phyloP scores from a whole-genome alignment of 2,797 vertebrate species.

The Oreortyx pictus region DNA sequence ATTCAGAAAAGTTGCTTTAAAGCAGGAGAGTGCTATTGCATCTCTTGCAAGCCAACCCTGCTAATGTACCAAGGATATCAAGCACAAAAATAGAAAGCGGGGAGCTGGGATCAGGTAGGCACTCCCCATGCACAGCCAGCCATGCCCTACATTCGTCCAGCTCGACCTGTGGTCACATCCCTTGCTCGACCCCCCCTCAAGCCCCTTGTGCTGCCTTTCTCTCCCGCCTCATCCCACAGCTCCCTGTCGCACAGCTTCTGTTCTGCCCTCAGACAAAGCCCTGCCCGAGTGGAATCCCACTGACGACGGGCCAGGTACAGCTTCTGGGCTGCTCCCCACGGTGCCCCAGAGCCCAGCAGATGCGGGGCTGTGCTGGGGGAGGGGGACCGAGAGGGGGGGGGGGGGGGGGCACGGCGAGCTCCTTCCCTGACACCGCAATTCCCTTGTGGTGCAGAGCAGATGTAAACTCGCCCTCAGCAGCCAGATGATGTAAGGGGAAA shows the following conservation, averaged over 20 bases:
- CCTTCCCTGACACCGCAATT: slow-evolving; percentile 59
- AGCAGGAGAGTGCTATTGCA: slow-evolving; percentile 50
- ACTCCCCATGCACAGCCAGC: not conserved
- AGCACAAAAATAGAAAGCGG: slow-evolving; percentile 51
- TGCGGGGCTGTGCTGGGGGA: not conserved
- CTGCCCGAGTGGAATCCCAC: not conserved
- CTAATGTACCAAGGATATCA: not conserved
- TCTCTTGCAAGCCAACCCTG: slow-evolving; percentile 25
- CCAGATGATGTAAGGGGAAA: slow-evolving; percentile 70
- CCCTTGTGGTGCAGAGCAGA: slow-evolving; percentile 45
- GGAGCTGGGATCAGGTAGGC: slow-evolving; percentile 51
- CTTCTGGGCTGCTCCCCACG: fast-evolving
- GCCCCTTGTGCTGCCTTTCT: not conserved
- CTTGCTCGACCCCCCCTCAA: not conserved
- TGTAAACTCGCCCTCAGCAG: slow-evolving; percentile 59
- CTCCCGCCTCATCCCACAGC: not conserved
- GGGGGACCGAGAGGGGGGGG: not conserved
- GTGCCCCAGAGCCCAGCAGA: slow-evolving; percentile 7
- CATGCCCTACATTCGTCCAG: not conserved
- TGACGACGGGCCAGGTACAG: not conserved
- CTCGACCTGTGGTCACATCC: not conserved
- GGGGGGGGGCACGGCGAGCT: slow-evolving; percentile 17
- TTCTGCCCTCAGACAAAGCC: not conserved
- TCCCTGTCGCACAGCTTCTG: not conserved
- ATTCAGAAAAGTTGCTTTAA: slow-evolving; percentile 57